These are phyloP conservation scores for Helicolenus hilgendorfi DNA, from an alignment of 2,797 vertebrate species.

Conservation along the genomic window DNA sequence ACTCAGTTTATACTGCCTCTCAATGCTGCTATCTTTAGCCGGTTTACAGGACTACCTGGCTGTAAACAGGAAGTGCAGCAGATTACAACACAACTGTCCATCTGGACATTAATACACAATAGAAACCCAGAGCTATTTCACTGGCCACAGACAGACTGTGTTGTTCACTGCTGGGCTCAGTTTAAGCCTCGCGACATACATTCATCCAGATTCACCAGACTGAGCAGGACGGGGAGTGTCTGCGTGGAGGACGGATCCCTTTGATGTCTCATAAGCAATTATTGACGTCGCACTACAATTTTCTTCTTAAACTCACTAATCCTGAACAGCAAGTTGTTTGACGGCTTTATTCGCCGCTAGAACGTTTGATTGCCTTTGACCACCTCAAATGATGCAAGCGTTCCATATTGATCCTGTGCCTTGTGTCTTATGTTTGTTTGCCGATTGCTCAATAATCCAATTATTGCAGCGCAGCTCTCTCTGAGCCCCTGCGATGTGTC, in stretches of 20 bases:
- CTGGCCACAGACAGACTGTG: constrained; percentile 61
- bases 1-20: constrained; percentile 12
- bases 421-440: constrained; percentile 82
- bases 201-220: constrained; percentile 50
- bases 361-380: constrained; percentile 60
- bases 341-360: constrained; percentile 42
- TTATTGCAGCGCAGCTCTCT: constrained; percentile 78
- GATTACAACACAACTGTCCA: constrained; percentile 79
- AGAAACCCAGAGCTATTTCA: constrained; percentile 64
- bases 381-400: constrained; percentile 60
- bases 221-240: constrained; percentile 15
- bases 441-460: constrained; percentile 85
- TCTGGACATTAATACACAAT: constrained; percentile 83
- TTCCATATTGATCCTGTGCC: constrained; percentile 73
- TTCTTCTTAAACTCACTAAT: constrained; percentile 48
- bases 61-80: constrained; percentile 79
- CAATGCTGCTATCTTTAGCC: constrained; percentile 49
- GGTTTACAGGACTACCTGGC: constrained; percentile 65
- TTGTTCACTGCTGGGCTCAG: constrained; percentile 48
- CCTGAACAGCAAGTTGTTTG: constrained; percentile 44
- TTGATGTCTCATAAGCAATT: constrained; percentile 51
- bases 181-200: constrained; percentile 50
- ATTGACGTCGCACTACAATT: constrained; percentile 37
- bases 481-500: constrained; percentile 52
- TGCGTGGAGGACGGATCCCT: constrained; percentile 41